Base-by-base conservation (phyloP, 2,888 invertebrate genomes). In the Lepas anatifera region DNA sequence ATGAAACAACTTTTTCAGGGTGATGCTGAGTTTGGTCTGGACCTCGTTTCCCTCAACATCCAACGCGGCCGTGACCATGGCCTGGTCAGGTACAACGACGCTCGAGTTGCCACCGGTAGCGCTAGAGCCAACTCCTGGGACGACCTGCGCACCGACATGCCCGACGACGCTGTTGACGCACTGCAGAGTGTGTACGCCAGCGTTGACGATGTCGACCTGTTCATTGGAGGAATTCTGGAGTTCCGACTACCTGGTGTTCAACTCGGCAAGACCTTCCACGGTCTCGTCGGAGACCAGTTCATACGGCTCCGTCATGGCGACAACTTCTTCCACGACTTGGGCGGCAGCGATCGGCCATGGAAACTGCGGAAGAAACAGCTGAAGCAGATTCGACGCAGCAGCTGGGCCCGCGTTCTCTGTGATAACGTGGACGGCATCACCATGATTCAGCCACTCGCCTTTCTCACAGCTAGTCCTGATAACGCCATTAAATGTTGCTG, bases 251-350 rank as follows among this genome's bases (percentile, higher is more conserved):
- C 84, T 0, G 89, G 86, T 11, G 88, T 87, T 1, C 78, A 89
- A 32, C 83, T 92, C 1, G 92, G 93, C 0, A 84, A 84, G 0
- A 90, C 90, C 0, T 91, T 92, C 77, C 85, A 87, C 1, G 88
- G 91, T 76, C 87, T 93, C 58, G 86, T 93, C 39, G 91, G 89
- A 7, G 89, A 89, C 77, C 92, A 92, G 78, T 89, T 90, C 80
- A 83, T 85, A 0, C 83, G 87, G 70, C 80, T 87, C 50, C 85
- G 87, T 77, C 83, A 82, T 75, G 92, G 93, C 72, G 95, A 96
- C 81, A 85, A 95, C 79, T 95, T 95, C 80, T 95, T 95, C 94
- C 95, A 92, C 78, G 95, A 95, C 73, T 80, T 81, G 67, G 75
- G 75, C 0, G 77, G 75, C 39, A 7, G 18, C 25, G 48, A 48